phyloP scores from a whole-genome alignment of 2,888 invertebrate genomes.

The Catonia carolina region DNA sequence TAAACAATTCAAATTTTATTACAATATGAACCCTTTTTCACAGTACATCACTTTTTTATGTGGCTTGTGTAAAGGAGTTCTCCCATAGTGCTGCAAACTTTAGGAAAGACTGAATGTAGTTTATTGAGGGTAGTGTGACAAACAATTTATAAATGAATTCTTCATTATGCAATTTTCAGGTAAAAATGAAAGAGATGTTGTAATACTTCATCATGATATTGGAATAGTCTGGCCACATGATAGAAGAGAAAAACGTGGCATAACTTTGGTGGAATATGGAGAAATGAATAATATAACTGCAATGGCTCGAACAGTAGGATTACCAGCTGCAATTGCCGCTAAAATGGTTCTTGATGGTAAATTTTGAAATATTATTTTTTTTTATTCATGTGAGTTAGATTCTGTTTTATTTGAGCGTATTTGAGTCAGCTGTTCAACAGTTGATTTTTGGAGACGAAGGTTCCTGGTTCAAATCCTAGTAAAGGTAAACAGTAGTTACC shows the following conservation, averaged over 20 bases:
- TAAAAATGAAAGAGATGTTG: conserved; percentile 81
- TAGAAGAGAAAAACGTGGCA: conserved; percentile 68
- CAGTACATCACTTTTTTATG: too few relatives aligned
- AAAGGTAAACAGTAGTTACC: too few relatives aligned
- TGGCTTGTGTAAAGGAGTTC: too few relatives aligned
- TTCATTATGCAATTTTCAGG: conserved; percentile 40
- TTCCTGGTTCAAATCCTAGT: too few relatives aligned
- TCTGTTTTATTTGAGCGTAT: not conserved
- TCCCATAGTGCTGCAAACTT: too few relatives aligned
- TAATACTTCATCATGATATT: conserved; percentile 89
- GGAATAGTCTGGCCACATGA: conserved; percentile 89
- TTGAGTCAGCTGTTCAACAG: not conserved
- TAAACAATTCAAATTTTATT: too few relatives aligned
- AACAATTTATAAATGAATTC: too few relatives aligned
- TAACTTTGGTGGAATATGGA: conserved; percentile 88
- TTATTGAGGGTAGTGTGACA: too few relatives aligned
- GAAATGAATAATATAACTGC: conserved; percentile 77
- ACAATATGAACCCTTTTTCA: too few relatives aligned
- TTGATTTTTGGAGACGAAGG: too few relatives aligned
- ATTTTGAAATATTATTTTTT: conserved; percentile 24
- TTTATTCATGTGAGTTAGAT: not conserved
- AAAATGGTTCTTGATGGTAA: conserved; percentile 96
- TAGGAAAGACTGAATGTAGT: too few relatives aligned
- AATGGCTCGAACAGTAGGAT: conserved; percentile 92
- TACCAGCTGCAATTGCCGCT: conserved; percentile 90